A percentile compares a stretch with the other conserved stretches of the same genome.
phyloP scores from a whole-genome alignment of 2,888 invertebrate species.

The Xestia c-nigrum region DNA sequence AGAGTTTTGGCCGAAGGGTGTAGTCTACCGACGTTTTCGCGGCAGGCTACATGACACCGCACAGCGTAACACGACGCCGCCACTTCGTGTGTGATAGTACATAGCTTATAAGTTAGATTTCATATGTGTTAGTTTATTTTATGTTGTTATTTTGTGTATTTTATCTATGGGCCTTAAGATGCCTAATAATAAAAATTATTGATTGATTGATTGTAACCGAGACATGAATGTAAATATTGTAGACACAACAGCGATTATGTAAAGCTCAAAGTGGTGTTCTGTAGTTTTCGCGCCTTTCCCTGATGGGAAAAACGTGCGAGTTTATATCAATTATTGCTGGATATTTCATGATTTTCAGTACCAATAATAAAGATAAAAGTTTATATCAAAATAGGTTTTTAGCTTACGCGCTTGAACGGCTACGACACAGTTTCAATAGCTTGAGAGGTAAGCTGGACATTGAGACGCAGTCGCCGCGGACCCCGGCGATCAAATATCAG shows the following conservation, averaged over 20 bases:
- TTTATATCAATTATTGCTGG: not conserved
- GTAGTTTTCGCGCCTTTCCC: not conserved
- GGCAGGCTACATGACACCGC: no score
- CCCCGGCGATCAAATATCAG: not conserved
- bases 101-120: no score
- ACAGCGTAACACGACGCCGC: no score
- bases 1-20: no score
- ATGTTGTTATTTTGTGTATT: no score
- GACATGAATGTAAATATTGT: not conserved
- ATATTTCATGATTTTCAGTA: not conserved
- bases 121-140: no score
- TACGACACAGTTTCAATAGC: not conserved
- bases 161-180: no score
- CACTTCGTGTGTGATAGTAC: no score
- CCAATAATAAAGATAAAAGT: no score
- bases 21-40: no score
- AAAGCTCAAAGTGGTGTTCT: not conserved
- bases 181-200: no score
- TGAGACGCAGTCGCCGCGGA: not conserved
- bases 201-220: no score
- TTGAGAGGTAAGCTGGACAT: conserved; percentile 1
- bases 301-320: not conserved
- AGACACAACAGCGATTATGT: not conserved
- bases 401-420: not conserved
- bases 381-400: not conserved